phyloP scores from a whole-genome alignment of 2,113 vertebrate genomes.

The Formicarius rufipectus region DNA sequence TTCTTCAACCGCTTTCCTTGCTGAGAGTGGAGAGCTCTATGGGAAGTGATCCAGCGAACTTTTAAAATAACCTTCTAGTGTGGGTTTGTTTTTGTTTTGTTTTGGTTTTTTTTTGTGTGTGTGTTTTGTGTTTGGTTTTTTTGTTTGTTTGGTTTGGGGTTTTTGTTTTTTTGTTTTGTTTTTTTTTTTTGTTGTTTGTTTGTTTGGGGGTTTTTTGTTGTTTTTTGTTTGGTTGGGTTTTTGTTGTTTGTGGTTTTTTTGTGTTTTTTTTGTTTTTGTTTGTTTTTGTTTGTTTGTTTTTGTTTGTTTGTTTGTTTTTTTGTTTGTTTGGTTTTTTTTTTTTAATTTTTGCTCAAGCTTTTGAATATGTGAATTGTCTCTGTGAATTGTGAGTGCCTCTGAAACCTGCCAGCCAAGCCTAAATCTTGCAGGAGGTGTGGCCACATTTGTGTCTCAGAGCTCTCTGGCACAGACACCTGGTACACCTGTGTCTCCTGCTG shows the following conservation, averaged over 20 bases:
- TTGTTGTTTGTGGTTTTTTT: no score
- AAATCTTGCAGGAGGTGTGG: slow-evolving; percentile 3
- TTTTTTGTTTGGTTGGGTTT: not conserved
- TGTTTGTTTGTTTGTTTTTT: not conserved
- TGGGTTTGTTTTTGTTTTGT: not conserved
- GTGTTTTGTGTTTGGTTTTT: not conserved
- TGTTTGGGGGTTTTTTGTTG: not conserved
- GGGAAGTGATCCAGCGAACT: slow-evolving; percentile 5
- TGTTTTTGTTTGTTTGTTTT: no score
- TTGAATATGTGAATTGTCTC: slow-evolving; percentile 10
- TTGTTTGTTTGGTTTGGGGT: not conserved
- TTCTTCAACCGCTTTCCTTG: not conserved
- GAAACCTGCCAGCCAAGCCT: slow-evolving; percentile 45
- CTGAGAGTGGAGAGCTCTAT: not conserved
- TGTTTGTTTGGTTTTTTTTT: not conserved
- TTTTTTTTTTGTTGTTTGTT: no score
- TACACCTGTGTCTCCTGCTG: slow-evolving; percentile 50
- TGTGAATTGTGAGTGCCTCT: slow-evolving; percentile 15
- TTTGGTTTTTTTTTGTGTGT: no score
- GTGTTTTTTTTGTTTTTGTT: no score
- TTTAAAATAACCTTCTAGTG: not conserved
- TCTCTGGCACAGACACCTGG: slow-evolving; percentile 45
- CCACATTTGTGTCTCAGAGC: not conserved
- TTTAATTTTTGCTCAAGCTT: slow-evolving; percentile 20
- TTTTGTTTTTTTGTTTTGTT: no score